phyloP scores from a whole-genome alignment of 92 coral and sea anemone genomes.

The Galaxea fascicularis region DNA sequence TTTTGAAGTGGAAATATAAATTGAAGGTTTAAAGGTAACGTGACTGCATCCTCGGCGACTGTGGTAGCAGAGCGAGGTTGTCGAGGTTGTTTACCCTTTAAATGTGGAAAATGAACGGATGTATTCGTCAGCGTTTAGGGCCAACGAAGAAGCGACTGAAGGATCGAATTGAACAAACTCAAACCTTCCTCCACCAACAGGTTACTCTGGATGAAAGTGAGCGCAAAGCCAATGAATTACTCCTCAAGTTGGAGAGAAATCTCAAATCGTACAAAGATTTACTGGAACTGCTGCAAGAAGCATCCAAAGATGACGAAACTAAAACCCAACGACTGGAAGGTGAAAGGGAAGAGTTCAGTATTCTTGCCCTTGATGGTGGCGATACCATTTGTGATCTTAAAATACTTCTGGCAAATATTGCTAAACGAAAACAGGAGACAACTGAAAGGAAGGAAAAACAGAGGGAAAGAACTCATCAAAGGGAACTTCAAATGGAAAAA shows the following conservation, averaged over 20 bases:
- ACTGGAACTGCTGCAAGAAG: conserved; percentile 22
- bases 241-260: conserved; percentile 27
- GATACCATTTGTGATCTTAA: conserved; percentile 28
- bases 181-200: conserved; percentile 24
- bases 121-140: conserved; percentile 42
- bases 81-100: conserved; percentile 24
- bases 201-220: conserved; percentile 31
- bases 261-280: conserved; percentile 23
- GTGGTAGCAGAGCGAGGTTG: conserved; percentile 53
- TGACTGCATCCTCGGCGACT: conserved; percentile 2
- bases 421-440: conserved; percentile 18
- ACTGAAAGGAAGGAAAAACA: conserved; percentile 6
- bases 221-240: conserved; percentile 14
- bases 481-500: conserved; percentile 10
- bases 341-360: conserved; percentile 35
- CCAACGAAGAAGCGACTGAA: conserved; percentile 36
- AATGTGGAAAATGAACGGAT: conserved; percentile 37
- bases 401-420: conserved; percentile 6
- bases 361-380: conserved; percentile 25
- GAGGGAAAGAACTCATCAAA: conserved; percentile 1
- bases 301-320: conserved; percentile 30
- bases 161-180: conserved; percentile 10
- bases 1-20: conserved; percentile 6
- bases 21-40: background rate
- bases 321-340: conserved; percentile 28